phyloP scores from a whole-genome alignment of 2,797 vertebrate species.

The Anguilla marmorata region DNA sequence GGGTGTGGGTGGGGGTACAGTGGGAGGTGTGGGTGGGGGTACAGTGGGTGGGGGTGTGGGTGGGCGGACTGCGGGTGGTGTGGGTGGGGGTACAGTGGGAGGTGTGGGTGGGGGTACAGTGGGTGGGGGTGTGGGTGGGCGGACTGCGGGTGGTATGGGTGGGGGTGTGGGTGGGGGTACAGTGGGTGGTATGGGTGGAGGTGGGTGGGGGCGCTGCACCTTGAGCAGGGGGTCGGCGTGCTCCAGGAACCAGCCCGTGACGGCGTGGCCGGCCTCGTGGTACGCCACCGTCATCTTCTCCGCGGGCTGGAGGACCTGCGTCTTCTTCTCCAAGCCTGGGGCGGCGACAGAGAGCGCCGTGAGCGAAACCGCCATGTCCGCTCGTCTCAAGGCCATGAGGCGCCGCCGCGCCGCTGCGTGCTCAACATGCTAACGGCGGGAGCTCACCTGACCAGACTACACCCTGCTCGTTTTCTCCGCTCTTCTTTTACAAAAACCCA shows the following conservation, averaged over 20 bases:
- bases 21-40: constrained; percentile 54
- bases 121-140: background rate
- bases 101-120: too few species aligned
- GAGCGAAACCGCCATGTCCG: background rate
- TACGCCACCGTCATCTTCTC: constrained; percentile 76
- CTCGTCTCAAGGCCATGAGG: background rate
- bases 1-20: too few species aligned
- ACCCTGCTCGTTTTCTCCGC: background rate
- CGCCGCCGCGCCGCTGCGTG: too few species aligned
- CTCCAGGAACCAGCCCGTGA: constrained; percentile 77
- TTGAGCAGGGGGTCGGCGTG: constrained; percentile 76
- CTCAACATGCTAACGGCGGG: background rate
- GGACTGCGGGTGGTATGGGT: too few species aligned
- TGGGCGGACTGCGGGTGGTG: too few species aligned
- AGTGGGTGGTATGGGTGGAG: background rate
- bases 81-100: too few species aligned
- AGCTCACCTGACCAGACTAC: background rate
- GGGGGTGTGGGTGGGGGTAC: background rate
- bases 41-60: too few species aligned
- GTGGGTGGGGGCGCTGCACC: constrained; percentile 48
- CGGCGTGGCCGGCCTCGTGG: constrained; percentile 74
- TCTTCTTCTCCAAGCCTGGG: constrained; percentile 80
- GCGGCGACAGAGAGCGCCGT: background rate
- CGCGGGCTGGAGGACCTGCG: constrained; percentile 73
- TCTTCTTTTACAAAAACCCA: background rate